phyloP scores from a whole-genome alignment of 1,140 invertebrate species.

The Trichoplusia ni region DNA sequence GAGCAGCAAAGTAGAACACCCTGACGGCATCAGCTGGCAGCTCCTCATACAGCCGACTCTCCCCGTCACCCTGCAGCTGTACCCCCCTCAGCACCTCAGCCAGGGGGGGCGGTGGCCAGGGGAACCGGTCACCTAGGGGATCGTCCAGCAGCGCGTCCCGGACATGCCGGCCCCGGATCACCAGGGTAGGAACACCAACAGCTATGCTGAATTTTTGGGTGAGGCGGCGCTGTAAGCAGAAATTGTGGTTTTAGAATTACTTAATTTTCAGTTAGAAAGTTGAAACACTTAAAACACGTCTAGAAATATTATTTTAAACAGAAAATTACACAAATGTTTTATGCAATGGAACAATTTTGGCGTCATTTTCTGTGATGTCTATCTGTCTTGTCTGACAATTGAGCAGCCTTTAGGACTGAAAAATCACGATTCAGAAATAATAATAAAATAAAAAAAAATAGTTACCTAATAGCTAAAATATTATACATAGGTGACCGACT shows the following conservation, averaged over 20 bases:
- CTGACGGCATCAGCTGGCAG: slow-evolving; percentile 84
- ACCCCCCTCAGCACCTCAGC: slow-evolving; percentile 83
- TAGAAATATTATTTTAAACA: too few relatives aligned
- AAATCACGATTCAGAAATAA: too few relatives aligned
- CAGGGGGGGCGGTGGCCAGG: slow-evolving; percentile 86
- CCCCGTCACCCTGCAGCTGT: slow-evolving; percentile 82
- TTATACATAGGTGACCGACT: too few relatives aligned
- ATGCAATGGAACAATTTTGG: too few relatives aligned
- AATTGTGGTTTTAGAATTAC: slow-evolving; percentile 10
- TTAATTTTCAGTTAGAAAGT: too few relatives aligned
- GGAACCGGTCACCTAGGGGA: slow-evolving; percentile 85
- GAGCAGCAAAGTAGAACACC: slow-evolving; percentile 91
- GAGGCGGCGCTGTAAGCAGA: slow-evolving; percentile 84
- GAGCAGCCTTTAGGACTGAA: too few relatives aligned
- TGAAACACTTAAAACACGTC: too few relatives aligned
- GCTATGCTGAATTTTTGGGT: slow-evolving; percentile 88
- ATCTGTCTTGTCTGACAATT: too few relatives aligned
- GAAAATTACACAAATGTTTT: too few relatives aligned
- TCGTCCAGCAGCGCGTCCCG: slow-evolving; percentile 86
- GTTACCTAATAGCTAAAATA: too few relatives aligned
- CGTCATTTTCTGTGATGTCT: too few relatives aligned
- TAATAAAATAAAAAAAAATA: too few relatives aligned
- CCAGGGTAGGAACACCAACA: slow-evolving; percentile 88
- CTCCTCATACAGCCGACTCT: slow-evolving; percentile 79
- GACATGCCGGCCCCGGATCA: slow-evolving; percentile 88